Evolutionary conservation across 2,888 invertebrate genomes (phyloP), one percentile per base, ranked within the genome.

Genomic region (Nomada fucata): DNA sequence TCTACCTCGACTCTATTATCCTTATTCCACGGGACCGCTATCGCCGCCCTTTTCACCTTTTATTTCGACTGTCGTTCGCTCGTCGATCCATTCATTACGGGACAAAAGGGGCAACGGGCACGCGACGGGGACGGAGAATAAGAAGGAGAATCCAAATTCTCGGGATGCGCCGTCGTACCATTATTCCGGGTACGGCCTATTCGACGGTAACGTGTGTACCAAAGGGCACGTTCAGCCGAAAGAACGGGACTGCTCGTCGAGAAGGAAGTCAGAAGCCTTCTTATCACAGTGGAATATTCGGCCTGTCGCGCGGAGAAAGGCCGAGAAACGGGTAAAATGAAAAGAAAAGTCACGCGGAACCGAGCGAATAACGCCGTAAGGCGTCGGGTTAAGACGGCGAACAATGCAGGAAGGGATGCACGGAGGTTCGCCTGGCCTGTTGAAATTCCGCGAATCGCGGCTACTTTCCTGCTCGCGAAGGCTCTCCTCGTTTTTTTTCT

Each of bases 271-370:
- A 55, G 64, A 23, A 23, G 36, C 63, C 68, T 79, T 52, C 81
- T 85, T 83, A 78, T 81, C 81, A 61, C 53, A 70, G 59, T 81
- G 77, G 78, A 85, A 83, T 81, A 85, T 85, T 83, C 80, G 75
- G 44, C 50, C 55, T 77, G 57, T 76, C 73, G 76, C 73, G 64
- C 13, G 67, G 42, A 53, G 60, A 47, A 57, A 52, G 61, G 70
- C 47, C 47, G 55, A 9, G 68, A 65, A 63, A 63, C 42, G 67
- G 9, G 53, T 13, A 55, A 42, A 11, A 20, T 72, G 59, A 47
- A n/a, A 68, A 26, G 71, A 59, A 53, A 50, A 36, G 29, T 15
- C 18, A 7, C 9, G 20, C 23, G 44, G 63, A 26, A 53, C 36
- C 26, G 67, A 69, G 9, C 20, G 79, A 64, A 73, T 50, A 67